Conservation (phyloP, 2,888 invertebrate species). For the Carabus problematicus region DNA sequence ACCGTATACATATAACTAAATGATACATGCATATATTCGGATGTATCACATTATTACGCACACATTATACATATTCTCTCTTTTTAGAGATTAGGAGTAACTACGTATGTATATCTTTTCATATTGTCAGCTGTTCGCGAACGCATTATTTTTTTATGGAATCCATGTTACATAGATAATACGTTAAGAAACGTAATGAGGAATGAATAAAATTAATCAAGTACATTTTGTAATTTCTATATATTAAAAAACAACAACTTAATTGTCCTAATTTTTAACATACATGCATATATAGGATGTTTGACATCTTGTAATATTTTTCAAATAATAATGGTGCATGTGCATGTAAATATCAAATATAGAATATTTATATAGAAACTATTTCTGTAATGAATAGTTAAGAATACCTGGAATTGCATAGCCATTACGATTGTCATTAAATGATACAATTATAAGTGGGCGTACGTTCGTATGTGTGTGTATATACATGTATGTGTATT, state of each 20-base stretch:
- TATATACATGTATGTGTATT: no score
- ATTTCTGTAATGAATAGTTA: constrained; percentile 32
- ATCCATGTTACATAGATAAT: constrained; percentile 15
- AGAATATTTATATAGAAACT: constrained; percentile 13
- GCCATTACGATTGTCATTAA: background rate
- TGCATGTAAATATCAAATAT: constrained; percentile 36
- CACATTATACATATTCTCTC: no score
- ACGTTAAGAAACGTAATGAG: constrained; percentile 10
- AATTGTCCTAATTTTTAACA: background rate
- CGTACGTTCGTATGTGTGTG: constrained; percentile 9
- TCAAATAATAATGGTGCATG: constrained; percentile 28
- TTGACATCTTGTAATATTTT: constrained; percentile 34
- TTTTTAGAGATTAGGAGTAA: no score
- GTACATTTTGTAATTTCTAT: no score
- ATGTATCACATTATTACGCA: no score
- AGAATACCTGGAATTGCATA: constrained; percentile 29
- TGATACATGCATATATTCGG: no score
- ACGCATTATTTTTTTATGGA: constrained; percentile 14
- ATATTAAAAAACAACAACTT: background rate
- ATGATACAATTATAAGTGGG: constrained; percentile 11
- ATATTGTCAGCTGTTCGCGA: background rate
- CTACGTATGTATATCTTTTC: no score
- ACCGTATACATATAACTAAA: no score
- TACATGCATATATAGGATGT: constrained; percentile 18
- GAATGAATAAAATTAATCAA: constrained; percentile 2